Base-by-base conservation (phyloP, 2,113 vertebrate species). In the Monopterus albus region DNA sequence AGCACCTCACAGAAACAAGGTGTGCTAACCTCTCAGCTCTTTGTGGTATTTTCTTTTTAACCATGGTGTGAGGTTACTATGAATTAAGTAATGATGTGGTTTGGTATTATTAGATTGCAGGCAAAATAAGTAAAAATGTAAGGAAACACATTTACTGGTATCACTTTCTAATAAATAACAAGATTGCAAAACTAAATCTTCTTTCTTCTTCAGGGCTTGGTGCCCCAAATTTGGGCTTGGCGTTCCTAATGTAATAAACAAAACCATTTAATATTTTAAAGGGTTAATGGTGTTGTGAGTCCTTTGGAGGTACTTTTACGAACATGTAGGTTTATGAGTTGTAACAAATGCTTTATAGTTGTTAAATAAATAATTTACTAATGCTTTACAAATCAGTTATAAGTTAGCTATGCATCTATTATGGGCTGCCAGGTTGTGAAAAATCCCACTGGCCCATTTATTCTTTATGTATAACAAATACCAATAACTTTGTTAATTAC, bases 21-120 rank as follows among this genome's bases (percentile, higher is more conserved):
- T 42, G 52, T 12, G 33, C 75, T 58, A 68, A 68, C 61, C 12
- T 21, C 49, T 45, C 6, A 17, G 6, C 31, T 73, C 47, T 58
- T 25, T 21, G 8, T 14, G n/a, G 17, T n/a, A 2, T 56, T 55
- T 46, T 28, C 25, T n/a, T 45, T 45, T 43, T 6, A n/a, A 55
- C 29, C 33, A 35, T 9, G 11, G 5, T 53, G 8, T 53, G 28
- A 43, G 17, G n/a, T 31, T 42, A 26, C 46, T 36, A 21, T 64
- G 23, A 67, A 20, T 31, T 10, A 66, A 10, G 26, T 7, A 5
- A 23, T 26, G 17, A 2, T 36, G n/a, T 53, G 15, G 2, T 42
- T 55, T 25, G n/a, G 26, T n/a, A n/a, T n/a, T n/a, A n/a, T n/a
- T n/a, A n/a, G n/a, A n/a, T n/a, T n/a, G n/a, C n/a, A n/a, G n/a